Percentiles rank a stretch among this genome's conserved stretches.
These are phyloP conservation scores for Tetramorium simillimum DNA, from an alignment of 1,140 invertebrate genomes.

Conservation along the genomic window DNA sequence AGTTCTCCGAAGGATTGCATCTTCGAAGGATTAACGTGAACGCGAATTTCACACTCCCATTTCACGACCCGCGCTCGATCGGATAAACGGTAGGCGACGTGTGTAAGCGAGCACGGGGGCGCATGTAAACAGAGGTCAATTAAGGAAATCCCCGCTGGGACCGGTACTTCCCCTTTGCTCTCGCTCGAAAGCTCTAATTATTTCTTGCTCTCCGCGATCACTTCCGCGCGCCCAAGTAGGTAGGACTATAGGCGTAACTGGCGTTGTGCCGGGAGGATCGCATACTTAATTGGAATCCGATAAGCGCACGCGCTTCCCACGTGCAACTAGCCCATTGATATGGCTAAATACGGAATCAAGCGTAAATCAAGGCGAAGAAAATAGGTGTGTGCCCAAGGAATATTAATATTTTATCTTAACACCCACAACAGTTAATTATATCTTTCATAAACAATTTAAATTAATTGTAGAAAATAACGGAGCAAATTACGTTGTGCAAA, in stretches of 20 bases:
- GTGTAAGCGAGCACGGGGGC: slow-evolving; percentile 27
- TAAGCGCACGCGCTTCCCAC: slow-evolving; percentile 62
- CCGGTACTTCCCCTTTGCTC: slow-evolving; percentile 51
- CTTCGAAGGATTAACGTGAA: neutral
- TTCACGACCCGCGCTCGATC: slow-evolving; percentile 32
- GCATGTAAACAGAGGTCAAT: slow-evolving; percentile 69
- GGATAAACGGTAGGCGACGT: slow-evolving; percentile 43
- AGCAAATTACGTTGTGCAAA: too few relatives aligned
- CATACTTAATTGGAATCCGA: slow-evolving; percentile 70
- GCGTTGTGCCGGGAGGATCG: slow-evolving; percentile 52
- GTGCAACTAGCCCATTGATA: neutral
- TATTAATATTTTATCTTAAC: neutral
- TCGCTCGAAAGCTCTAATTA: slow-evolving; percentile 73
- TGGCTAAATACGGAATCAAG: slow-evolving; percentile 3
- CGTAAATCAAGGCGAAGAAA: neutral
- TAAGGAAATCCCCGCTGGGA: slow-evolving; percentile 65
- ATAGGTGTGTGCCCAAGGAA: neutral
- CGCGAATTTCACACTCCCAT: slow-evolving; percentile 28
- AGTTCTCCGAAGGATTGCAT: neutral
- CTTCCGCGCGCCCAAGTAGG: slow-evolving; percentile 60
- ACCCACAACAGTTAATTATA: neutral
- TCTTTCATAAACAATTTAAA: neutral
- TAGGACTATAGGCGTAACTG: slow-evolving; percentile 62
- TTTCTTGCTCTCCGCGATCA: slow-evolving; percentile 69
- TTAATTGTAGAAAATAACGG: neutral